Percentiles rank a stretch among this genome's conserved stretches.
Conservation (phyloP, 2,113 vertebrate genomes). For the Rana temporaria region DNA sequence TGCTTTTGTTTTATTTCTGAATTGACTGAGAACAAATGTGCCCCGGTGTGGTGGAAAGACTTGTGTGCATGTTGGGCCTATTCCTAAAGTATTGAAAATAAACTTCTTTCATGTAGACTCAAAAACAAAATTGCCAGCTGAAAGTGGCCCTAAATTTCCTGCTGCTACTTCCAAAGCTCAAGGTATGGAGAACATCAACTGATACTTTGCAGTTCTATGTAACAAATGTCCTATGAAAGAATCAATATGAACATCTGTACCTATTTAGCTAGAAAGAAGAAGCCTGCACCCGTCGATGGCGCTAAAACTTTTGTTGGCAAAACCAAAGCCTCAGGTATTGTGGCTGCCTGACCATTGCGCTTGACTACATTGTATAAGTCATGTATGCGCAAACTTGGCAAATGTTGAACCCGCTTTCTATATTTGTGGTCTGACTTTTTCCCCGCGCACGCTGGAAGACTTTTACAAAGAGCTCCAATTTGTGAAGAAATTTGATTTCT, state of each 20-base stretch:
- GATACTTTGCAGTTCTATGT: not conserved
- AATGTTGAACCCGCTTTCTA: too few relatives aligned
- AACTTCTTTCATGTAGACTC: constrained; percentile 12
- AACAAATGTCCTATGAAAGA: not conserved
- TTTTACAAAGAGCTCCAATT: too few relatives aligned
- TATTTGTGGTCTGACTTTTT: too few relatives aligned
- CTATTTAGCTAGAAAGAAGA: constrained; percentile 28
- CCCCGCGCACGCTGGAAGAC: too few relatives aligned
- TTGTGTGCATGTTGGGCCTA: too few relatives aligned
- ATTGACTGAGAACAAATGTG: too few relatives aligned
- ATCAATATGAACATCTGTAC: not conserved
- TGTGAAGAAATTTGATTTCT: too few relatives aligned
- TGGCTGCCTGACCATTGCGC: constrained; percentile 1
- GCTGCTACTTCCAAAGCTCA: not conserved
- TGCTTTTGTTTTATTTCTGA: too few relatives aligned
- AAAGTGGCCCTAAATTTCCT: not conserved
- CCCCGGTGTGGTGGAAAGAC: too few relatives aligned
- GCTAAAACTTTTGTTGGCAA: constrained; percentile 9
- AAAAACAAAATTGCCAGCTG: not conserved
- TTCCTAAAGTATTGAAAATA: too few relatives aligned
- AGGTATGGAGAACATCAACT: not conserved
- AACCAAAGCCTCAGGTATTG: constrained; percentile 22
- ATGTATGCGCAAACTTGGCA: too few relatives aligned
- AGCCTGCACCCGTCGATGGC: not conserved
- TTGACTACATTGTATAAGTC: too few relatives aligned